Percentiles rank a stretch among this genome's conserved stretches.
phyloP scores from a whole-genome alignment of 2,888 invertebrate species.

The Megamerina dolium region DNA sequence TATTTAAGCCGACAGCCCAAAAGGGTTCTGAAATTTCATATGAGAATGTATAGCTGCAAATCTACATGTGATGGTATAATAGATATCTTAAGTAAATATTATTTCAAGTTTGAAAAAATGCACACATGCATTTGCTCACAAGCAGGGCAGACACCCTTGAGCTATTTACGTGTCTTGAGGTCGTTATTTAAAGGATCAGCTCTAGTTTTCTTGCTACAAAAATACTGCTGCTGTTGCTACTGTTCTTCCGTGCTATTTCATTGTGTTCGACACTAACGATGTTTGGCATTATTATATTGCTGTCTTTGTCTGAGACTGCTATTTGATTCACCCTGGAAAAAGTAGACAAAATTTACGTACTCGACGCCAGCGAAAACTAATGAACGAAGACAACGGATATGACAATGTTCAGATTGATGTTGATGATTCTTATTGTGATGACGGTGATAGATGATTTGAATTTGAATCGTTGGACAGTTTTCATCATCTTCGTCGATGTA shows the following conservation, averaged over 20 bases:
- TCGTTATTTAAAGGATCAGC: too few relatives aligned
- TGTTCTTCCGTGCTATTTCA: too few relatives aligned
- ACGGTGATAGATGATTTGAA: conserved; percentile 37
- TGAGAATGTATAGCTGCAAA: too few relatives aligned
- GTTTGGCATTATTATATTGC: conserved; percentile 24
- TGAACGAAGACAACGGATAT: not conserved
- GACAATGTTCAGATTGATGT: not conserved
- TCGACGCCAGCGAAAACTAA: not conserved
- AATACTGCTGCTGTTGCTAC: too few relatives aligned
- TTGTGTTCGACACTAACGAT: conserved; percentile 23
- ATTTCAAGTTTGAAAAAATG: too few relatives aligned
- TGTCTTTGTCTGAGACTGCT: conserved; percentile 9
- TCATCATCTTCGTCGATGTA: conserved; percentile 23
- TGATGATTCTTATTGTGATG: not conserved
- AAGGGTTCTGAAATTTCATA: too few relatives aligned
- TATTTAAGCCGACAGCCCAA: not conserved
- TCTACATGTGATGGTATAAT: too few relatives aligned
- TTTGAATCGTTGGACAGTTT: conserved; percentile 27
- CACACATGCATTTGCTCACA: too few relatives aligned
- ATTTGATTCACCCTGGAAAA: conserved; percentile 18
- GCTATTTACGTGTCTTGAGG: too few relatives aligned
- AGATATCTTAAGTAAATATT: too few relatives aligned
- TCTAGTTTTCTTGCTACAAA: too few relatives aligned
- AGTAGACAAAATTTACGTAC: not conserved
- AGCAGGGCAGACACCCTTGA: conserved; percentile 5